Percentiles rank a stretch among this genome's conserved stretches.
Evolutionary conservation across 2,113 vertebrate species (phyloP).

Genomic region (Cyrtonyx montezumae): DNA sequence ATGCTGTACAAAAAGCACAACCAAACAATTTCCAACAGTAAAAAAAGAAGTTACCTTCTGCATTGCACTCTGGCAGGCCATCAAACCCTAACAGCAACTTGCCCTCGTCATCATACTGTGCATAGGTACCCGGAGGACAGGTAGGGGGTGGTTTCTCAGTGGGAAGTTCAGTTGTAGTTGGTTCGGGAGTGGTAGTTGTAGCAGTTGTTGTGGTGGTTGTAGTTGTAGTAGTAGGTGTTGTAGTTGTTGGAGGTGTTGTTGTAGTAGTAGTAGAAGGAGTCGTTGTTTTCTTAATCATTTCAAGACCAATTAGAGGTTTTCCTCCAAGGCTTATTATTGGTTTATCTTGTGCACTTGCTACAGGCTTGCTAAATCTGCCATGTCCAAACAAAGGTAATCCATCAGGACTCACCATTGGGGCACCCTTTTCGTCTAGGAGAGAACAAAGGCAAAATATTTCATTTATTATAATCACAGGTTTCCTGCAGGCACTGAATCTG

Average conservation of each 20-base stretch:
- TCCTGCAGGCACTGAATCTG: background rate
- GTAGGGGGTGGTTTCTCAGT: constrained; percentile 78
- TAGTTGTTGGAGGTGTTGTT: constrained; percentile 68
- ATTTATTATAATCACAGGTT: background rate
- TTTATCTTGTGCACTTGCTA: constrained; percentile 92
- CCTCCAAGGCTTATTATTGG: constrained; percentile 91
- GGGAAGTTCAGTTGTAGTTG: constrained; percentile 77
- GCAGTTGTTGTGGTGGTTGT: constrained; percentile 73
- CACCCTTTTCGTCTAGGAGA: constrained; percentile 88
- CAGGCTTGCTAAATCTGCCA: constrained; percentile 88
- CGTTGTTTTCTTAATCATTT: constrained; percentile 83
- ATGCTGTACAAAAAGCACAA: background rate
- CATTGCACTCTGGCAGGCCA: constrained; percentile 87
- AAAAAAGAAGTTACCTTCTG: constrained; percentile 84
- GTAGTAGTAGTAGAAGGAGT: constrained; percentile 66
- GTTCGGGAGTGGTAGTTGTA: constrained; percentile 75
- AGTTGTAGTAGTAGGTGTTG: constrained; percentile 69
- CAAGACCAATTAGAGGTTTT: constrained; percentile 91
- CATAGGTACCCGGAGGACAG: constrained; percentile 89
- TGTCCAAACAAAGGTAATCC: constrained; percentile 94
- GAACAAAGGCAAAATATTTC: background rate
- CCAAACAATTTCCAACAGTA: background rate
- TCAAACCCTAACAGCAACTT: constrained; percentile 79
- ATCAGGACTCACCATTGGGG: constrained; percentile 90
- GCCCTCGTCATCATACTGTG: constrained; percentile 84